Base-by-base conservation (phyloP, 2,888 invertebrate species). In the Acronicta aceris region DNA sequence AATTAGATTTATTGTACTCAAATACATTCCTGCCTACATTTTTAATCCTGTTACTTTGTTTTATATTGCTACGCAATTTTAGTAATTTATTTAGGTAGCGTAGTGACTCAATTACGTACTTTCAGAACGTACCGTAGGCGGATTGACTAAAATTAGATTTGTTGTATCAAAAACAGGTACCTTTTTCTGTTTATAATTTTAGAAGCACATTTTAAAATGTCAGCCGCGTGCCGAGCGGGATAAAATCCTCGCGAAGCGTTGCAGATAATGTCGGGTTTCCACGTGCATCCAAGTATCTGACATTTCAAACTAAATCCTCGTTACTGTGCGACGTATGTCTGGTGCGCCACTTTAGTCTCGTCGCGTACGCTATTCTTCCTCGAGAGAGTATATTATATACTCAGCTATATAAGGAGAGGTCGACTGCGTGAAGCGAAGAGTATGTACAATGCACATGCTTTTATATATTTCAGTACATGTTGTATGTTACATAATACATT, bases 291-390 rank as follows among this genome's bases (percentile, higher is more conserved):
- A 33, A 75, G 64, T 64, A 58, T 49, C 27, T 38, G 54, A 55
- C 54, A 63, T 75, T 65, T 63, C 16, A 13, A 70, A 59, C 50
- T 48, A 60, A 75, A 59, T 57, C 43, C 50, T 50, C 51, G 38
- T 46, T 47, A 52, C 16, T 45, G 27, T 46, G 48, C 48, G 30
- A 50, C 25, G 53, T 46, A 55, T 60, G 38, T 41, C 40, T 60
- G 42, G 10, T 48, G 56, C 58, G 46, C 12, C 36, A 41, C 41
- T 56, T 56, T 50, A 46, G 49, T 68, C 36, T 50, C 12, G 41
- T 54, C 63, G 10, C 52, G 30, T 56, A 61, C 43, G 17, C 0
- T 21, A 33, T 55, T 55, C 40, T 51, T 17, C n/a, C 27, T 40
- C 0, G n/a, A 47, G n/a, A 51, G 25, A 47, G 30, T n/a, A n/a